Conservation (phyloP, 2,888 invertebrate species). For the Cryptops parisi region DNA sequence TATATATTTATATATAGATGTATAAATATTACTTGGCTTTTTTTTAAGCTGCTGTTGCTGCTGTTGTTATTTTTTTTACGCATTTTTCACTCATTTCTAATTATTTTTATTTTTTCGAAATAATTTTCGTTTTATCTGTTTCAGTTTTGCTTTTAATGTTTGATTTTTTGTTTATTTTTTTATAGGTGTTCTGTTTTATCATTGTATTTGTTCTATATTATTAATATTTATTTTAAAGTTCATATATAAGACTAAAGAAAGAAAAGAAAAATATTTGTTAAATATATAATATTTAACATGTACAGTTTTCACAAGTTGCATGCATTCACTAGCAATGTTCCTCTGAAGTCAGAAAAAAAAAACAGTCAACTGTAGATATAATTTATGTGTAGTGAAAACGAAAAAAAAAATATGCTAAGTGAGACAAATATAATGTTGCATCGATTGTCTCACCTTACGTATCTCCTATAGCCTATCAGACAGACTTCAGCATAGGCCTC, state of each 20-base stretch:
- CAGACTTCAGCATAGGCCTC: constrained; percentile 12
- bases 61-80: too few species aligned
- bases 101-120: not conserved
- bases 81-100: too few species aligned
- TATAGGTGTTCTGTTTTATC: not conserved
- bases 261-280: too few species aligned
- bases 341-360: not conserved
- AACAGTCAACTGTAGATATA: too few species aligned
- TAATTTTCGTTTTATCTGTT: not conserved
- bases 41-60: too few species aligned
- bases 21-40: too few species aligned
- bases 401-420: constrained; percentile 1
- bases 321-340: not conserved
- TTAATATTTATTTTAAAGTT: too few species aligned
- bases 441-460: not conserved
- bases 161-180: not conserved
- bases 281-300: too few species aligned
- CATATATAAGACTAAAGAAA: too few species aligned
- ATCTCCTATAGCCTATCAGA: constrained; percentile 7
- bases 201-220: not conserved
- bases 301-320: constrained; percentile 9
- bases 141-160: not conserved
- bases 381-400: too few species aligned
- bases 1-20: too few species aligned
- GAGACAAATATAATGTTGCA: not conserved